Base-by-base conservation (phyloP, 2,797 vertebrate genomes). In the Argyrosomus regius region DNA sequence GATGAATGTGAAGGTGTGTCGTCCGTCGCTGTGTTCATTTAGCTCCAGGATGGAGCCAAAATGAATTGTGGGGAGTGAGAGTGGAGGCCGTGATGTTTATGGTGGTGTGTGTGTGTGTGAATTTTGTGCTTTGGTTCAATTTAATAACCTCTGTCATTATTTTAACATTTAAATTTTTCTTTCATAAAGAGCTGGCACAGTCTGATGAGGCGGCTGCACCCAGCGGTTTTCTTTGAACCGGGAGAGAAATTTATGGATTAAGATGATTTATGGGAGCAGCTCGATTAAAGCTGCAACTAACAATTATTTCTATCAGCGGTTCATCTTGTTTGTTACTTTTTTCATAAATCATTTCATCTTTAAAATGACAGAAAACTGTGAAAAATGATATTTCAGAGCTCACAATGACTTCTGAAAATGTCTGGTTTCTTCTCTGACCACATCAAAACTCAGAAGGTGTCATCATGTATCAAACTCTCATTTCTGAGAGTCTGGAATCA, bases 21-120 rank as follows among this genome's bases (percentile, higher is more conserved):
- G 75, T 57, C 68, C 78, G 69, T 66, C 26, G 16, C 35, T 35
- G 28, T 64, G 50, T 24, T 78, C 62, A 24, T 77, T 18, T 22
- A 68, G 18, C 73, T 64, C 24, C 22, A 49, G 63, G 72, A 85
- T 81, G 78, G 57, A 80, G 84, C 53, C 69, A 80, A 65, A 62
- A 60, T 56, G 46, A 49, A 49, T 13, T 50, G 43, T 49, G 54
- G 72, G 45, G 26, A 49, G 41, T 13, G 56, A 31, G 53, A 6
- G 16, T 18, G 57, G 52, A 75, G 80, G 65, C 69, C 12, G 3
- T 3, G 54, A 35, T 58, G 70, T 56, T 68, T 78, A 35, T 62
- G 57, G 1, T 10, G 43, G 6, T 35, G 60, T 52, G 11, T 52
- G 28, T 43, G 28, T 28, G 28, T 31, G 35, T 39, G 35, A 9